Evolutionary conservation across 1,140 invertebrate genomes (phyloP).

Genomic region (Drosophila malerkotliana): DNA sequence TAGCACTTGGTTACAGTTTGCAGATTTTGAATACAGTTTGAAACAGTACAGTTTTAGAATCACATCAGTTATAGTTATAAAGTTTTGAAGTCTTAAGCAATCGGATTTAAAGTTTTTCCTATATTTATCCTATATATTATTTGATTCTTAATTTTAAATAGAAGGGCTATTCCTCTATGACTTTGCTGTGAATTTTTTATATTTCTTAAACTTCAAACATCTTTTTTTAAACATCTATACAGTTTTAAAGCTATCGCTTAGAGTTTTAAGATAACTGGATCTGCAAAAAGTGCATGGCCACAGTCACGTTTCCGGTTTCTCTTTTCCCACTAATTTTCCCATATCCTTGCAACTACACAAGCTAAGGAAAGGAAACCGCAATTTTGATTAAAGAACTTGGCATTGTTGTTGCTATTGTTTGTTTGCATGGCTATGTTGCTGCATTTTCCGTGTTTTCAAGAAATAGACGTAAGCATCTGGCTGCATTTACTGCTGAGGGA

Average conservation of each 20-base stretch:
- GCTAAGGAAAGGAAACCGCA: constrained; percentile 37
- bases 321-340: background rate
- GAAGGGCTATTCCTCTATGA: no score
- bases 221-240: background rate
- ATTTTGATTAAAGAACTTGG: constrained; percentile 51
- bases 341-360: background rate
- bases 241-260: background rate
- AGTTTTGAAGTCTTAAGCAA: no score
- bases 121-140: no score
- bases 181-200: no score
- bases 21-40: background rate
- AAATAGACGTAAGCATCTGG: background rate
- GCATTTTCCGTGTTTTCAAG: background rate
- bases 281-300: background rate
- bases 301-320: background rate
- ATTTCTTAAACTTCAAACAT: background rate
- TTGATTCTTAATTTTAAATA: no score
- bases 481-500: background rate
- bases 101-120: no score
- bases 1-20: background rate
- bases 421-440: constrained; percentile 2
- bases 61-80: background rate
- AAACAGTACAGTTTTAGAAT: background rate
- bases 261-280: background rate
- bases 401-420: constrained; percentile 10